Base-by-base conservation (phyloP, 2,113 vertebrate genomes). In the Stomatorhinus ivindoensis region DNA sequence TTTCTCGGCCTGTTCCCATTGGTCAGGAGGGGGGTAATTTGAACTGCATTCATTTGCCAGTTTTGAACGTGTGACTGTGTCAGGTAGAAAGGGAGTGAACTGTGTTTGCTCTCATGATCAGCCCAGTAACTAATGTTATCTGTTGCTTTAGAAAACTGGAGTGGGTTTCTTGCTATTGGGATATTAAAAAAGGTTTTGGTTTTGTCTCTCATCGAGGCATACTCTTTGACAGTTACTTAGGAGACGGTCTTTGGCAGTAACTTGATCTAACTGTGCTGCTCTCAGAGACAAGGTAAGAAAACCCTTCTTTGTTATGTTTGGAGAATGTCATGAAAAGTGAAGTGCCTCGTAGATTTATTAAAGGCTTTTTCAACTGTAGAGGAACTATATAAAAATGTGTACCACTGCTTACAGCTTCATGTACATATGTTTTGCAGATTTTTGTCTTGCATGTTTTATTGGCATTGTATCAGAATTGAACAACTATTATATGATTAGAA, bases 1-100 rank as follows among this genome's bases (percentile, higher is more conserved):
- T 21, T 83, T 69, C 47, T 73, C 42, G 8, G 55, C 21, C 31
- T 31, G 35, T 61, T 89, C 90, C 90, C 94, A 96, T 96, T 95
- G 96, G 96, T 90, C 90, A 92, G 94, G 89, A 92, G 92, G 93
- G 95, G 93, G 91, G 96, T 96, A 95, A 96, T 95, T 93, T 83
- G 94, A 96, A 93, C 96, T 91, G 94, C 92, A 91, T 90, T 89
- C 48, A 31, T 87, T 46, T 47, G 48, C 65, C 83, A 88, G 27
- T 53, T 86, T 13, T 90, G 76, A 65, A 55, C 46, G 69, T 89
- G 27, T 84, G 76, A 88, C 42, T 73, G 46, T 88, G 82, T 87
- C 82, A 89, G 86, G 83, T 84, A 89, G 83, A 83, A 50, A 86
- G 73, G 50, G 73, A 69, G 27, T 50, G 83, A 86, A 73, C 11